Evolutionary conservation across 2,113 vertebrate species (phyloP).

Genomic region (Zapornia atra): DNA sequence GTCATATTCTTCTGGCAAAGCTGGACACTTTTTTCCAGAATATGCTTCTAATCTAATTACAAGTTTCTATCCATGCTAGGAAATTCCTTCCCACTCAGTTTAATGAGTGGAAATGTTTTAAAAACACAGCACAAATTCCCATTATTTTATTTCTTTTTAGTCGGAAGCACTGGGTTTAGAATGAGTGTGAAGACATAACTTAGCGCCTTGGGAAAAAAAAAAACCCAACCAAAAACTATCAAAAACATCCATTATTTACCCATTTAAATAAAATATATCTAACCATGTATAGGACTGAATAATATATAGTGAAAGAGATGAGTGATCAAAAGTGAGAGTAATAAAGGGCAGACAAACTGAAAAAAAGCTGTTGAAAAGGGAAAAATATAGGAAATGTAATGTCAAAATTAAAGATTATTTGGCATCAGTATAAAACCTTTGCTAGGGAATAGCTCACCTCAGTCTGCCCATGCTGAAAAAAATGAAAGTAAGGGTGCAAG

Average conservation of each 20-base stretch:
- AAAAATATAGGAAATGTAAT: neutral
- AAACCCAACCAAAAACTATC: neutral
- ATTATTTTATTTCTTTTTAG: slow-evolving; percentile 1
- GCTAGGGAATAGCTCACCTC: neutral
- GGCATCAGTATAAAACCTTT: neutral
- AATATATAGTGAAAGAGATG: neutral
- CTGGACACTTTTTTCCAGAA: neutral
- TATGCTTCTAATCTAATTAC: neutral
- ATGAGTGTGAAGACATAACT: neutral
- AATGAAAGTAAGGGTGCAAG: neutral
- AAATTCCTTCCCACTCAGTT: neutral
- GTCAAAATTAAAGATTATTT: slow-evolving; percentile 29
- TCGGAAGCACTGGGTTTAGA: neutral
- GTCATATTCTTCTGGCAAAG: neutral
- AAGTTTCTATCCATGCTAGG: neutral
- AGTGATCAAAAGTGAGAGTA: neutral
- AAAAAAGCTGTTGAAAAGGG: neutral
- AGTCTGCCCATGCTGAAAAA: neutral
- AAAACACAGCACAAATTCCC: neutral
- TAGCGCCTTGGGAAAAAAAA: neutral
- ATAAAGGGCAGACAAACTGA: neutral
- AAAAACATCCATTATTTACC: neutral
- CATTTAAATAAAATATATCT: neutral
- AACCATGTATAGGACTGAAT: neutral
- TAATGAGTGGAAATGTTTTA: neutral